phyloP scores from a whole-genome alignment of 2,888 invertebrate species.

The Amphipoea lucens region DNA sequence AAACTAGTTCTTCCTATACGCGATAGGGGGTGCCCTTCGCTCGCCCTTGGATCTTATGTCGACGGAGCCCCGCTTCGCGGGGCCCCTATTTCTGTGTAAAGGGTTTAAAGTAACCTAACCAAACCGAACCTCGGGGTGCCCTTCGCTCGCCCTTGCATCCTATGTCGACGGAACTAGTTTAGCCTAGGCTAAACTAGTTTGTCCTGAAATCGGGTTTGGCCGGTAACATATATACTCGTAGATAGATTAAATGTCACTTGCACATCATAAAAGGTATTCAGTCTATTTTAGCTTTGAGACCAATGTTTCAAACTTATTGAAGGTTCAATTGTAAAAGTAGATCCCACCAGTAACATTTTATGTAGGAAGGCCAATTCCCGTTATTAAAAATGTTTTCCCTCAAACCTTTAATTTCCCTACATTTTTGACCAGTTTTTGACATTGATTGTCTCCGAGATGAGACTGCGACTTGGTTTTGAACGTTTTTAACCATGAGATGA shows the following conservation, averaged over 20 bases:
- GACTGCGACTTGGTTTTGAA: neutral
- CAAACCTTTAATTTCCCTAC: neutral
- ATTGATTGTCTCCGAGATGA: neutral
- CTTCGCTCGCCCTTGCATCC: too few relatives aligned
- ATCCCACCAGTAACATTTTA: neutral
- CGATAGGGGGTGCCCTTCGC: too few relatives aligned
- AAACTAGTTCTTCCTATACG: too few relatives aligned
- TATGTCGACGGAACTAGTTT: too few relatives aligned
- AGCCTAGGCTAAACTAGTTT: too few relatives aligned
- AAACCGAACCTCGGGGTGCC: too few relatives aligned
- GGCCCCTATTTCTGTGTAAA: too few relatives aligned
- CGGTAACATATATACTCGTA: too few relatives aligned
- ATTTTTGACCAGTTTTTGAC: neutral
- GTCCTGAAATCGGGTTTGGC: too few relatives aligned
- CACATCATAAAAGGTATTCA: neutral
- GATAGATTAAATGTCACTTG: neutral
- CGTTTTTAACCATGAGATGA: neutral
- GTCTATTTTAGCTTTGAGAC: neutral
- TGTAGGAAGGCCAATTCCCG: neutral
- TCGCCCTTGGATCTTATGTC: too few relatives aligned
- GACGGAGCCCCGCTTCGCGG: too few relatives aligned
- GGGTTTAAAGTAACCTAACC: too few relatives aligned
- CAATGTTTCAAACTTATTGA: neutral
- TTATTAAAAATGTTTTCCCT: neutral
- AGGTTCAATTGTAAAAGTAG: neutral